A percentile compares a stretch with the other conserved stretches of the same genome.
Evolutionary conservation across 2,113 vertebrate genomes (phyloP).

Genomic region (Dasyornis broadbenti): DNA sequence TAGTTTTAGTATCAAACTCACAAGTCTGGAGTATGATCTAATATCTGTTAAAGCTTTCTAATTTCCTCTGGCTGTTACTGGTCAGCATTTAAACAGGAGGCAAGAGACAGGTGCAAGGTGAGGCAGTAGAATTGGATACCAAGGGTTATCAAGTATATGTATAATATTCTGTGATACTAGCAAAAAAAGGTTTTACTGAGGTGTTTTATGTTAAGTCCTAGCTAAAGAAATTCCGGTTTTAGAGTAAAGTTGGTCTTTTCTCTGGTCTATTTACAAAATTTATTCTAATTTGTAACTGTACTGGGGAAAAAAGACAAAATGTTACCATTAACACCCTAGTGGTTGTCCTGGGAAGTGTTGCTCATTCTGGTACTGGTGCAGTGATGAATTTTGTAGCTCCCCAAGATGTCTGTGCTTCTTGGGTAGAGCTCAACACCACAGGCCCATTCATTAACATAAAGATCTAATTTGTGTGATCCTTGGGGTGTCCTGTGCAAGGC

Average conservation of each 20-base stretch:
- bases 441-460: slow-evolving; percentile 9
- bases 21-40: not conserved
- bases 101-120: not conserved
- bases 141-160: not conserved
- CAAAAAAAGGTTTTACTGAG: not conserved
- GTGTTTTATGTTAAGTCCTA: not conserved
- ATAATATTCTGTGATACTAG: not conserved
- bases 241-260: not conserved
- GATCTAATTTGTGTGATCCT: not conserved
- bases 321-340: slow-evolving; percentile 56
- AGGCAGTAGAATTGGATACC: not conserved
- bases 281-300: not conserved
- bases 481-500: not conserved
- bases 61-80: not conserved
- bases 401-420: slow-evolving; percentile 39
- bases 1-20: not conserved
- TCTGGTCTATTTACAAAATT: not conserved
- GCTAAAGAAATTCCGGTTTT: not conserved
- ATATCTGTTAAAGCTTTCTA: not conserved
- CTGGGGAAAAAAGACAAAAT: not conserved
- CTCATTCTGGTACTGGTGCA: slow-evolving; percentile 43
- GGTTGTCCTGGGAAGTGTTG: slow-evolving; percentile 38
- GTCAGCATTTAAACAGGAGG: not conserved
- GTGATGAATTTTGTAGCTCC: slow-evolving; percentile 67
- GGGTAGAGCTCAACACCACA: slow-evolving; percentile 61